Conservation (phyloP, 1,140 invertebrate genomes). For the Mizuhopecten yessoensis region DNA sequence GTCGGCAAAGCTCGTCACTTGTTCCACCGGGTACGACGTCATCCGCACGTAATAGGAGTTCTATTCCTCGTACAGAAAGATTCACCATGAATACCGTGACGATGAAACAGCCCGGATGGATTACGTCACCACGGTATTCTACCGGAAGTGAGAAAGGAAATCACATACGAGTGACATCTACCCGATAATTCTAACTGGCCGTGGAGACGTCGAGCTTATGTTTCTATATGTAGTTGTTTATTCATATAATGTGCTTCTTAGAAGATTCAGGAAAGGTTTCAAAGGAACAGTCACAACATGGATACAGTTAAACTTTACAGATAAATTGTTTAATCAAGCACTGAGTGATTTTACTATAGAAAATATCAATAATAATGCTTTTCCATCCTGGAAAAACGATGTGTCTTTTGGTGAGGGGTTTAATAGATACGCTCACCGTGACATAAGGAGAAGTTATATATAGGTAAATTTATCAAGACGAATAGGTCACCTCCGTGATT, state of each 20-base stretch:
- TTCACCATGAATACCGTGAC: slow-evolving; percentile 55
- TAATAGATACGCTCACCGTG: no score
- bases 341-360: no score
- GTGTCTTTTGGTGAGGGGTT: no score
- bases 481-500: not conserved
- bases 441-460: not conserved
- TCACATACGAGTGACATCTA: not conserved
- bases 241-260: no score
- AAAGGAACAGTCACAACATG: no score
- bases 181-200: not conserved
- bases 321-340: no score
- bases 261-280: no score
- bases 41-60: slow-evolving; percentile 41
- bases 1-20: not conserved
- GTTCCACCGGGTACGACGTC: slow-evolving; percentile 49
- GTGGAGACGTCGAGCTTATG: no score
- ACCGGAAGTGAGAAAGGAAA: slow-evolving; percentile 25
- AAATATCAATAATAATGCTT: no score
- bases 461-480: slow-evolving; percentile 17
- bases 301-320: no score
- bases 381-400: no score
- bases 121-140: slow-evolving; percentile 29
- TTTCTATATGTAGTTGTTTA: no score
- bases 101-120: slow-evolving; percentile 45
- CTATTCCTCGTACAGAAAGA: slow-evolving; percentile 49